These are phyloP conservation scores for Periphyllus acericola DNA, from an alignment of 2,888 invertebrate species.

Conservation along the genomic window DNA sequence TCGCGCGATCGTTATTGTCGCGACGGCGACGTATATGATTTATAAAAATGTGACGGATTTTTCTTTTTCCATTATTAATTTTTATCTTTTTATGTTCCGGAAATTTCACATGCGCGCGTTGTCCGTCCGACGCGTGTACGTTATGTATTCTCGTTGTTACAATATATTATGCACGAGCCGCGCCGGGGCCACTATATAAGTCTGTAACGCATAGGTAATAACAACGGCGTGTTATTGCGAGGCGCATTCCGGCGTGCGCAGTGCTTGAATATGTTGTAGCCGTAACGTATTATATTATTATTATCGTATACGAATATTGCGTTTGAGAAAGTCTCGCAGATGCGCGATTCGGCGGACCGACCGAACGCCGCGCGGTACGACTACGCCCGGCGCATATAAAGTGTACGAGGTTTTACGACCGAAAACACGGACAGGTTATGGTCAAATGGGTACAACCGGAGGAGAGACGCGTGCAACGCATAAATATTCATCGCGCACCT, in stretches of 20 bases:
- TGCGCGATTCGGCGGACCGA: slow-evolving; percentile 16
- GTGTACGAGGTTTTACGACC: neutral
- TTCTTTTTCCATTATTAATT: neutral
- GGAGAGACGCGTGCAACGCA: neutral
- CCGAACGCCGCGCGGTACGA: neutral
- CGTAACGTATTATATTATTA: too few species aligned
- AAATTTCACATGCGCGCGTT: neutral
- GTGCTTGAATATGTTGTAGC: too few species aligned
- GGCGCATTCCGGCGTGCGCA: slow-evolving; percentile 4
- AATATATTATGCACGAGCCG: neutral
- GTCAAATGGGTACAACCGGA: neutral
- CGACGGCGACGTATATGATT: neutral
- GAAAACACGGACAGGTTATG: neutral
- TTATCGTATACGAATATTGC: neutral
- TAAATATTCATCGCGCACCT: too few species aligned
- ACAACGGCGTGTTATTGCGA: neutral
- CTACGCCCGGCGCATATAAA: neutral
- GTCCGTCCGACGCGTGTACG: neutral
- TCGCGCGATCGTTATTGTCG: neutral
- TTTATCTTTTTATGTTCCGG: neutral
- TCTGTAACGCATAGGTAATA: neutral
- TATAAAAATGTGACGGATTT: neutral
- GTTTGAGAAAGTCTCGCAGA: slow-evolving; percentile 20
- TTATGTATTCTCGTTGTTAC: neutral
- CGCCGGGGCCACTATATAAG: neutral